A percentile compares a stretch with the other conserved stretches of the same genome.
Evolutionary conservation across 2,113 vertebrate genomes (phyloP).

Genomic region (Apteryx owenii): DNA sequence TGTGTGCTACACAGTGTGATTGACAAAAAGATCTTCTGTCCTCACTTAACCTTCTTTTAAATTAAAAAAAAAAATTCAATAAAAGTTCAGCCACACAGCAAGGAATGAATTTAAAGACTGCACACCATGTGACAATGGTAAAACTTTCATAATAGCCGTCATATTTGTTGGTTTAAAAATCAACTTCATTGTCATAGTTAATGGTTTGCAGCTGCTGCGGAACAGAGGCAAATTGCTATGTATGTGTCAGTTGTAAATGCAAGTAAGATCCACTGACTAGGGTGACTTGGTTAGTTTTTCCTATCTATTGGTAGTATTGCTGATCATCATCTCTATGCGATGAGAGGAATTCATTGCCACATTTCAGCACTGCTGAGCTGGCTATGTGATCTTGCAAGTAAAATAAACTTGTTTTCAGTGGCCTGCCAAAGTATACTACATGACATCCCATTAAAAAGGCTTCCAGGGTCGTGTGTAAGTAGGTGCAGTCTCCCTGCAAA

Average conservation of each 20-base stretch:
- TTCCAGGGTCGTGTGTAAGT: constrained; percentile 24
- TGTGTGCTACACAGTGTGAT: constrained; percentile 29
- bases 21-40: constrained; percentile 66
- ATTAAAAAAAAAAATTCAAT: constrained; percentile 44
- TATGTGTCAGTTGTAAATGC: constrained; percentile 51
- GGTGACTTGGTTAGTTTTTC: constrained; percentile 39
- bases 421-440: constrained; percentile 39
- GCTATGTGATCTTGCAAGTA: constrained; percentile 57
- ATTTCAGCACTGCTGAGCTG: constrained; percentile 68
- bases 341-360: constrained; percentile 63
- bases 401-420: constrained; percentile 61
- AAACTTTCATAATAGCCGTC: constrained; percentile 69
- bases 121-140: constrained; percentile 69
- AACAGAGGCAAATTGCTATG: constrained; percentile 66
- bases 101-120: constrained; percentile 72
- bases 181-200: constrained; percentile 72
- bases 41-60: constrained; percentile 63
- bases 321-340: constrained; percentile 35
- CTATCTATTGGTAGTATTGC: constrained; percentile 63
- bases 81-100: constrained; percentile 72
- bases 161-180: constrained; percentile 75
- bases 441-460: constrained; percentile 16
- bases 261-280: constrained; percentile 49
- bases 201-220: constrained; percentile 72
- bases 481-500: not conserved